A percentile compares a stretch with the other conserved stretches of the same genome.
phyloP scores from a whole-genome alignment of 2,113 vertebrate species.

The Pituophis catenifer region DNA sequence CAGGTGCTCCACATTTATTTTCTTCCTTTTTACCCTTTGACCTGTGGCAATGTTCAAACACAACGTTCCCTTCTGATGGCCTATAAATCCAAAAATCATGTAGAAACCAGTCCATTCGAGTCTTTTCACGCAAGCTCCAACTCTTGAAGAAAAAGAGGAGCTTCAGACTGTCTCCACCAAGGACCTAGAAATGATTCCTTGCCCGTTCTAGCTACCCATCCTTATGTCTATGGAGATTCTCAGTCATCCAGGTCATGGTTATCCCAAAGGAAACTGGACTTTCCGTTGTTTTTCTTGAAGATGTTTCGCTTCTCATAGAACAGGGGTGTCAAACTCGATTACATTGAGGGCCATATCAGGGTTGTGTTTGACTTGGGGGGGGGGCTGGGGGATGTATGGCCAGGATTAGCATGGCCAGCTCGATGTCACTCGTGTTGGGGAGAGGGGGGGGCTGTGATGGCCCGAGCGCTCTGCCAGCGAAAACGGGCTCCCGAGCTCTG shows the following conservation, averaged over 20 bases:
- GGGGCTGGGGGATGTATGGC: no score
- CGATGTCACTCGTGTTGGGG: no score
- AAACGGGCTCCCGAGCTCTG: no score
- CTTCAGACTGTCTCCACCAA: not conserved
- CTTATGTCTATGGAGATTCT: not conserved
- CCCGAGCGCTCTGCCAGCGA: no score
- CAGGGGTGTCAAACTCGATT: no score
- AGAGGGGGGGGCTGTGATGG: no score
- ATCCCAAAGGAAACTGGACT: not conserved
- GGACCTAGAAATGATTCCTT: not conserved
- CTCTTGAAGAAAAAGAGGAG: not conserved
- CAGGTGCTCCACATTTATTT: constrained; percentile 71
- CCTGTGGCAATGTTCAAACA: not conserved
- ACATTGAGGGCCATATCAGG: no score
- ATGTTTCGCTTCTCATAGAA: not conserved
- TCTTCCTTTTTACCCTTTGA: not conserved
- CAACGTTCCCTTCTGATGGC: accelerated
- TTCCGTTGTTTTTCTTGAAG: not conserved
- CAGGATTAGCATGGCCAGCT: no score
- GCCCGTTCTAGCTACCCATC: not conserved
- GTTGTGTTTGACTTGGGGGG: no score
- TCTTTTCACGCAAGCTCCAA: not conserved
- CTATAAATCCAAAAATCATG: not conserved
- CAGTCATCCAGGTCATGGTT: not conserved
- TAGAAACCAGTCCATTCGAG: not conserved